Base-by-base conservation (phyloP, 2,797 vertebrate genomes). In the Neosilurus mollespiculum region DNA sequence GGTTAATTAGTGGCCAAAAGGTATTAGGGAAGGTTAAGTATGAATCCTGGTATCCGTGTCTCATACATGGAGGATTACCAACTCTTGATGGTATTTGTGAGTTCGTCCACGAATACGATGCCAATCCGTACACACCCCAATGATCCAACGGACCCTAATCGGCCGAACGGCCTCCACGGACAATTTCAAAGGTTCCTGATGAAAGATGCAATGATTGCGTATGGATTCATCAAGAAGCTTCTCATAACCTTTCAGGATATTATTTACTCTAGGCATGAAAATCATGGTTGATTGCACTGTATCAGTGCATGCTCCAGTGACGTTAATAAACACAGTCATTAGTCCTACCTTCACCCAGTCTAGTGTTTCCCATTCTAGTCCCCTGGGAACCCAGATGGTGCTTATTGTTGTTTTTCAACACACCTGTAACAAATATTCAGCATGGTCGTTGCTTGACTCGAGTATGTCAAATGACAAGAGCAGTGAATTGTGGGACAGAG, bases 321-420 rank as follows among this genome's bases (percentile, higher is more conserved):
- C 61, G 4, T 78, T 78, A 65, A 78, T 78, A 79, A 79, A 79
- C 77, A 79, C 24, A 53, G 49, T 65, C 61, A 78, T 65, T 78
- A 65, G 59, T 65, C 15, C 62, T 66, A 79, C 62, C 8, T 66
- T 66, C 65, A 71, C 58, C 22, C 80, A 81, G 14, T 56, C 53
- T 71, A 4, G 53, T 81, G 66, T 81, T 82, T 82, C 61, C 51
- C 53, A 43, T 61, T 30, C 58, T 61, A 53, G 37, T 81, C 80
- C 69, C 3, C 18, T 53, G 80, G 80, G 80, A 81, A 51, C 58
- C 58, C 80, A 81, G 80, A 81, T 81, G 80, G 80, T 81, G 67
- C 69, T 53, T 73, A 72, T 81, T 81, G 80, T 81, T 81, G 67
- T 71, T 34, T 37, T 51, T 62, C 26, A 22, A 24, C 62, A 43